A percentile compares a stretch with the other conserved stretches of the same genome.
Evolutionary conservation across 2,113 vertebrate species (phyloP).

Genomic region (Recurvirostra avosetta): DNA sequence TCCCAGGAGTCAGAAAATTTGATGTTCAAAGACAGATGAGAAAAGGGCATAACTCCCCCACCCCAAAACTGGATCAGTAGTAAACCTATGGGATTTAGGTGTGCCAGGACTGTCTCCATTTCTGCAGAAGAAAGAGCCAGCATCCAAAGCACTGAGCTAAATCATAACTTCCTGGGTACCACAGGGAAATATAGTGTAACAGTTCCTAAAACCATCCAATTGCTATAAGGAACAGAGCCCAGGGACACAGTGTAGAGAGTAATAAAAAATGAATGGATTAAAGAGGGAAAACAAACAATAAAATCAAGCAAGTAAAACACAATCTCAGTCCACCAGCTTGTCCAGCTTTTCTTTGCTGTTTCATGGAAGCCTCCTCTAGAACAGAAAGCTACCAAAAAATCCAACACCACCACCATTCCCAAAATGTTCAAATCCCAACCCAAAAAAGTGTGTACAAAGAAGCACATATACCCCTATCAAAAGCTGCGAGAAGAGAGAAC

Average conservation of each 20-base stretch:
- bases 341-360: not conserved
- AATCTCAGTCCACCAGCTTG: not conserved
- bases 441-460: not conserved
- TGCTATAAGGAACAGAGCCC: not conserved
- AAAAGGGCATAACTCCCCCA: not conserved
- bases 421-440: not conserved
- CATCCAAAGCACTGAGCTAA: not conserved
- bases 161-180: not conserved
- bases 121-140: not conserved
- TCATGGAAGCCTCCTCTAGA: not conserved
- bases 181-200: not conserved
- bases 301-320: not conserved
- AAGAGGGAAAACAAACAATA: not conserved
- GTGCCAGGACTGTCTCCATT: not conserved
- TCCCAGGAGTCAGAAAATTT: not conserved
- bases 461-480: not conserved
- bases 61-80: not conserved
- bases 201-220: not conserved
- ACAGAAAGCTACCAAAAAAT: not conserved
- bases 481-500: not conserved
- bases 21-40: not conserved
- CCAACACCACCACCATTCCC: not conserved
- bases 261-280: not conserved
- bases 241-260: not conserved
- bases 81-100: not conserved